Conservation (phyloP, 35 echinoderm and acorn worm species). For the Holothuria glaberrima region DNA sequence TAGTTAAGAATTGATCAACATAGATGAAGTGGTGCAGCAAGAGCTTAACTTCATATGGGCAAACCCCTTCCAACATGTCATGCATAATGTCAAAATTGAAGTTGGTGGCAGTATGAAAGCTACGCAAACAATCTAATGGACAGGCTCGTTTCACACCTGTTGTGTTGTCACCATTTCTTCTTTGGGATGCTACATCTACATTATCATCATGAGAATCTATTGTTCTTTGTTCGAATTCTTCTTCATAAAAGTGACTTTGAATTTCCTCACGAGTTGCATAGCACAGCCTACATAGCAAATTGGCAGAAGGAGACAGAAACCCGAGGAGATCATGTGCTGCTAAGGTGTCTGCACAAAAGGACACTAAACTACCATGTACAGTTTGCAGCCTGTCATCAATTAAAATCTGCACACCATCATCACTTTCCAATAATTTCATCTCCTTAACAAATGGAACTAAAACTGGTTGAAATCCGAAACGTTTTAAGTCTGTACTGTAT, state of each 20-base stretch:
- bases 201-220: constrained; percentile 67
- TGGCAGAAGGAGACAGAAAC: constrained; percentile 66
- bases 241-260: constrained; percentile 57
- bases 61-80: constrained; percentile 71
- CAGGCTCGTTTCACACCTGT: constrained; percentile 62
- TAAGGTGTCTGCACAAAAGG: constrained; percentile 55
- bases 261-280: constrained; percentile 1
- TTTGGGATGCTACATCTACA: constrained; percentile 43
- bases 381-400: not conserved
- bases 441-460: constrained; percentile 60
- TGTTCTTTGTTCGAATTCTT: constrained; percentile 53
- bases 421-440: constrained; percentile 51
- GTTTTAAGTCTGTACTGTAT: constrained; percentile 62
- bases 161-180: no score
- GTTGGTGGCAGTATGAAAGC: constrained; percentile 68
- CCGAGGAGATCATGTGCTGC: constrained; percentile 73
- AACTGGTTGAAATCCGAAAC: constrained; percentile 69
- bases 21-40: constrained; percentile 61
- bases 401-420: not conserved
- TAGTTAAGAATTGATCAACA: constrained; percentile 45
- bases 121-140: constrained; percentile 46
- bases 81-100: constrained; percentile 81
- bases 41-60: constrained; percentile 77
- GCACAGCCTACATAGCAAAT: constrained; percentile 59
- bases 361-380: constrained; percentile 46